A percentile compares a stretch with the other conserved stretches of the same genome.
phyloP scores from a whole-genome alignment of 2,888 invertebrate species.

The Coelinius sp. region DNA sequence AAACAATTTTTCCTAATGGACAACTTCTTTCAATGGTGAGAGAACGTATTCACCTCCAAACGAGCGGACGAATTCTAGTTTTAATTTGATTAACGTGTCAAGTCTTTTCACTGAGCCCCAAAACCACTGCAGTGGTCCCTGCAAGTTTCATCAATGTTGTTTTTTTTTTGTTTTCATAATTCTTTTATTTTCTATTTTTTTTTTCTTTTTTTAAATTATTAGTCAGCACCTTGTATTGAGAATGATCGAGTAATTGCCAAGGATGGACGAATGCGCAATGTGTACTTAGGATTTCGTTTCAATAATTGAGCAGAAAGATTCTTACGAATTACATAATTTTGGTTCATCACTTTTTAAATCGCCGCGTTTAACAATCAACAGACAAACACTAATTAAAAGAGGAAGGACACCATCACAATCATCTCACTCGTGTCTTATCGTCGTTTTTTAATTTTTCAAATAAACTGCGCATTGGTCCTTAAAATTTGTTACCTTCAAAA shows the following conservation, averaged over 20 bases:
- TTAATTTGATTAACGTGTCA: not conserved
- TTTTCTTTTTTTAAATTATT: too few relatives aligned
- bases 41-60: not conserved
- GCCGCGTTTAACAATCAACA: slow-evolving; percentile 1
- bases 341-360: slow-evolving; percentile 45
- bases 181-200: slow-evolving; percentile 1
- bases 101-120: not conserved
- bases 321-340: slow-evolving; percentile 49
- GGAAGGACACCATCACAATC: not conserved
- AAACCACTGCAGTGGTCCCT: slow-evolving; percentile 24
- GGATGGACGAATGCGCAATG: slow-evolving; percentile 28
- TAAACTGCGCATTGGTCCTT: slow-evolving; percentile 36
- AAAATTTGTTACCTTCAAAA: not conserved
- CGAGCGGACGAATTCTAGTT: not conserved
- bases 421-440: not conserved
- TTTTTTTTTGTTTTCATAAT: not conserved
- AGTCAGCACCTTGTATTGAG: slow-evolving; percentile 45
- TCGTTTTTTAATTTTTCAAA: slow-evolving; percentile 2
- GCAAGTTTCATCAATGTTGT: not conserved
- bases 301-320: slow-evolving; percentile 55
- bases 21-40: not conserved
- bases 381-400: not conserved
- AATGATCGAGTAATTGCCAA: slow-evolving; percentile 35
- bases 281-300: slow-evolving; percentile 19
- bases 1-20: slow-evolving; percentile 17